Conservation (phyloP, 2,797 vertebrate species). For the Parauchenoglanis punctatus region DNA sequence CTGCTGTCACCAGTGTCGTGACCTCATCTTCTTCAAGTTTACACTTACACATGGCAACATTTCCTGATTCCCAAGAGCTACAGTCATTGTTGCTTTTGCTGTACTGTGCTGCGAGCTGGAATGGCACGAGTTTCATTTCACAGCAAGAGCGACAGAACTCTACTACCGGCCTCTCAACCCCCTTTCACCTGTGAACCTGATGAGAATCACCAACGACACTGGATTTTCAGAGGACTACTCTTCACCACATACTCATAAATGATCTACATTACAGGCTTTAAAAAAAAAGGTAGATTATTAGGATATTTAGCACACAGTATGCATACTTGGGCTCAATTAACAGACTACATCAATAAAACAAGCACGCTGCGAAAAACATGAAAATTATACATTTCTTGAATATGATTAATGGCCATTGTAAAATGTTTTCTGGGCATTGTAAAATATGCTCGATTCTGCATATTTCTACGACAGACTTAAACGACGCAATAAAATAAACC, state of each 20-base stretch:
- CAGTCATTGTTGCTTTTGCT: constrained; percentile 26
- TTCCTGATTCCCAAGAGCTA: constrained; percentile 32
- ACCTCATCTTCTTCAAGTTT: constrained; percentile 35
- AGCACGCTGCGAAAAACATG: neutral
- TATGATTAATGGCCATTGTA: constrained; percentile 16
- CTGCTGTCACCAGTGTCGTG: constrained; percentile 24
- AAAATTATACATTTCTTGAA: constrained; percentile 1
- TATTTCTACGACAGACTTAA: neutral
- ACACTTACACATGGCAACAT: constrained; percentile 35
- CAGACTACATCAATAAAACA: constrained; percentile 21
- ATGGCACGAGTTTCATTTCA: constrained; percentile 11
- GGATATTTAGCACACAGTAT: neutral
- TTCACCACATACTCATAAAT: neutral
- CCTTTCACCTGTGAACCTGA: constrained; percentile 18
- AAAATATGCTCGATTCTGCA: neutral
- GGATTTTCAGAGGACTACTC: neutral
- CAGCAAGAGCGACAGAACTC: neutral
- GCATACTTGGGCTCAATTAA: constrained; percentile 2
- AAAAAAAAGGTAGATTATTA: neutral
- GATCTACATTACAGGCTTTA: neutral
- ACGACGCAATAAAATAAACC: constrained; percentile 11
- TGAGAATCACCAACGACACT: neutral
- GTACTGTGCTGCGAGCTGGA: constrained; percentile 24
- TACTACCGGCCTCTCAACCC: neutral
- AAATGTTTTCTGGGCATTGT: constrained; percentile 23